A percentile compares a stretch with the other conserved stretches of the same genome.
These are phyloP conservation scores for Sebastes umbrosus DNA, from an alignment of 2,797 vertebrate species.

Conservation along the genomic window DNA sequence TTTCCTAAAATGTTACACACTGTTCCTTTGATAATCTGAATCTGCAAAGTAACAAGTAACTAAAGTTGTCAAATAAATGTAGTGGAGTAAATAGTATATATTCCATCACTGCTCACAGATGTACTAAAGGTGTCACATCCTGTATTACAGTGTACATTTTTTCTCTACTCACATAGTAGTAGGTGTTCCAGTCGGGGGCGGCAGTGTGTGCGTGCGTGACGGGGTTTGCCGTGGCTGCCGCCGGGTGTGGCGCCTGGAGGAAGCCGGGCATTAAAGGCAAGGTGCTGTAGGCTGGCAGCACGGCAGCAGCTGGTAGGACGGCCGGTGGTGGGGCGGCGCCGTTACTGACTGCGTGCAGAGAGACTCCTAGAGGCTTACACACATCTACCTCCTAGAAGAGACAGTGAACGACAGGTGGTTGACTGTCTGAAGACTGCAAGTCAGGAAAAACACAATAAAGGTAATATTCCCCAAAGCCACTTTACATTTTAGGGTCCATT, in stretches of 20 bases:
- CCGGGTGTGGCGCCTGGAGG: constrained; percentile 75
- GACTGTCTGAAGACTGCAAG: neutral
- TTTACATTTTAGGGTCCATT: neutral
- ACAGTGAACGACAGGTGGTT: neutral
- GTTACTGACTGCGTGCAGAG: constrained; percentile 78
- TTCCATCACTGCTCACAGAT: neutral
- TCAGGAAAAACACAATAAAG: neutral
- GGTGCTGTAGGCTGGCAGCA: constrained; percentile 81
- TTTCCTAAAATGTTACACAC: too few species aligned
- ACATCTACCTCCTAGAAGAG: constrained; percentile 76
- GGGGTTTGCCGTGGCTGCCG: constrained; percentile 46
- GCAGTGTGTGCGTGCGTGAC: constrained; percentile 67
- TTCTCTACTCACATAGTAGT: constrained; percentile 75
- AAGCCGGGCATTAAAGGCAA: constrained; percentile 84
- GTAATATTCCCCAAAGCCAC: neutral
- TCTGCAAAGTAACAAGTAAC: neutral
- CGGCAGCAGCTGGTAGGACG: constrained; percentile 70
- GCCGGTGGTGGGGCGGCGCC: constrained; percentile 74
- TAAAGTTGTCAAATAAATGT: neutral
- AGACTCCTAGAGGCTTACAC: constrained; percentile 78
- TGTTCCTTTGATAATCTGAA: too few species aligned
- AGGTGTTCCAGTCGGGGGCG: constrained; percentile 76
- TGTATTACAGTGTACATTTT: neutral
- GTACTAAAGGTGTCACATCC: neutral
- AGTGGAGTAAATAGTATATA: neutral